Evolutionary conservation across 2,113 vertebrate genomes (phyloP), one percentile per base, ranked within the genome.

Genomic region (Aramus guarauna): DNA sequence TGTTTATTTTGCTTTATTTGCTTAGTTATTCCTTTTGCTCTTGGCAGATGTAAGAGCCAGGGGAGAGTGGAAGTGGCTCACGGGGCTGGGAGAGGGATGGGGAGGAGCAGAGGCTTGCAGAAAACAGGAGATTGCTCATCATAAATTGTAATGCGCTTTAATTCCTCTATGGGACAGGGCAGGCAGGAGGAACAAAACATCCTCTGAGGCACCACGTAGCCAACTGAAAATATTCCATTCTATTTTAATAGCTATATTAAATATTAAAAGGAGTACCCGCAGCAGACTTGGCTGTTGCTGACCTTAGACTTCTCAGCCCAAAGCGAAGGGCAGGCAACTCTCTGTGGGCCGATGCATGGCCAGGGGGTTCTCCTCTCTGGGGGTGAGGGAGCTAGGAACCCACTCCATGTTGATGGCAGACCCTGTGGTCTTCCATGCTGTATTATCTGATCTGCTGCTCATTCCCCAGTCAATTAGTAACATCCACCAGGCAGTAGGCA

Each of bases 111-210:
- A 59, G 62, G 37, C 89, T 41, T 7, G 41, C 15, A 56, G 80
- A 56, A 87, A 95, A 85, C 89, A 89, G 80, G 91, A 93, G 91
- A 60, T 76, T 41, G 84, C 58, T 95, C 47, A 6, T 75, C 84
- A 81, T 55, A 78, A 85, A 72, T 63, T 59, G 41, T 64, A 60
- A 90, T 26, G 12, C 1, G 3, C 39, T 50, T 91, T 48, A 75
- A 93, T 78, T 94, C 84, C 73, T 90, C 29, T 9, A 6, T 2
- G 86, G 79, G 72, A 64, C 53, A 32, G 50, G 22, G 55, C 55
- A 67, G 48, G 62, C 58, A 7, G 85, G 75, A 73, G 86, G 91
- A 92, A 62, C 72, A 87, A 71, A 95, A 63, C 84, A 58, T 50
- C 67, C 59, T 76, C 37, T 4, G 69, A 56, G 41, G 88, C 77